Conservation (phyloP, 2,888 invertebrate genomes). For the Crioceris asparagi region DNA sequence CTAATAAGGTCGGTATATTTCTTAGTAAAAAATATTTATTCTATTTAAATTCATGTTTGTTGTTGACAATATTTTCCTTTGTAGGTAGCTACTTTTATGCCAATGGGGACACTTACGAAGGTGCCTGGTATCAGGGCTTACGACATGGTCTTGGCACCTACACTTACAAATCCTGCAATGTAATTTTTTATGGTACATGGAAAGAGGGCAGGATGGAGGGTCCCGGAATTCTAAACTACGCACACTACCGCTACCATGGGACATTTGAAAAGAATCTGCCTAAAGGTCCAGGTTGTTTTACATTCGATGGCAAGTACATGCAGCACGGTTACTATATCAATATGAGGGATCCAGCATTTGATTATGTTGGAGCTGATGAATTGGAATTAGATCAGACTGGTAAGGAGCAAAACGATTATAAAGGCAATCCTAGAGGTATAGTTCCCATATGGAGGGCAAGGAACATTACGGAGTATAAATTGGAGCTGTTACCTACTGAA, state of each 20-base stretch:
- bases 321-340: slow-evolving; percentile 61
- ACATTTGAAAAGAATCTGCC: slow-evolving; percentile 59
- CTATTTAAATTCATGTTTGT: too few species aligned
- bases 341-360: slow-evolving; percentile 47
- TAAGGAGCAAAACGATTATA: slow-evolving; percentile 20
- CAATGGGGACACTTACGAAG: slow-evolving; percentile 72
- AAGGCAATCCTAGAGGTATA: slow-evolving; percentile 30
- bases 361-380: slow-evolving; percentile 40
- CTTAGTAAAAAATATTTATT: too few species aligned
- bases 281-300: slow-evolving; percentile 63
- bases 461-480: slow-evolving; percentile 54
- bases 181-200: slow-evolving; percentile 56
- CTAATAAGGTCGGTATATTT: too few species aligned
- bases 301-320: slow-evolving; percentile 66
- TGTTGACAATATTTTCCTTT: not conserved
- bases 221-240: slow-evolving; percentile 60
- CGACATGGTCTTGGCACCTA: slow-evolving; percentile 73
- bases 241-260: slow-evolving; percentile 56
- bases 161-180: slow-evolving; percentile 48
- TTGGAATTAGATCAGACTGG: slow-evolving; percentile 39
- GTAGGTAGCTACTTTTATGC: slow-evolving; percentile 56
- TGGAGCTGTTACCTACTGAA: slow-evolving; percentile 58
- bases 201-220: slow-evolving; percentile 62
- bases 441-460: slow-evolving; percentile 59
- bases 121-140: slow-evolving; percentile 63